Percentiles rank a stretch among this genome's conserved stretches.
Evolutionary conservation across 37 sponge, comb jelly and placozoan species (phyloP).

Genomic region (Theonella swinhoei): DNA sequence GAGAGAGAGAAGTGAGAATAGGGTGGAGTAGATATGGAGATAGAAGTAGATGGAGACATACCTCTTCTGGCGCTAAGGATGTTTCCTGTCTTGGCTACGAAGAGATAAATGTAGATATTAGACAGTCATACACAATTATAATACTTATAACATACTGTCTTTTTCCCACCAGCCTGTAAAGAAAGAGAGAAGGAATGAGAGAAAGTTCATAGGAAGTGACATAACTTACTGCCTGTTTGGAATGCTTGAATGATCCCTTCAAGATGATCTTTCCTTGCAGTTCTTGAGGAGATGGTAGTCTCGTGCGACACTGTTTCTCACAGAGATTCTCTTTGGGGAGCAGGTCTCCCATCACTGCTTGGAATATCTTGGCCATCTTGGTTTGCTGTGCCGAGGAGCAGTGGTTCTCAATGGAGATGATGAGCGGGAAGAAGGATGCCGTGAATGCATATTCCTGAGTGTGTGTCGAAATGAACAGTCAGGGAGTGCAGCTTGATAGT

Average conservation of each 20-base stretch:
- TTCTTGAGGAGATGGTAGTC: slow-evolving; percentile 71
- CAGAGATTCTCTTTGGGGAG: slow-evolving; percentile 58
- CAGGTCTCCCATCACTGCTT: slow-evolving; percentile 29
- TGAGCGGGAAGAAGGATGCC: slow-evolving; percentile 66
- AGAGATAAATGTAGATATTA: too few relatives aligned
- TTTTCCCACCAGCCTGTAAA: neutral
- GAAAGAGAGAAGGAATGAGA: too few relatives aligned
- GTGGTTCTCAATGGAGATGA: slow-evolving; percentile 89
- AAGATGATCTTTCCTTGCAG: slow-evolving; percentile 78
- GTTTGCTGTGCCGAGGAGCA: slow-evolving; percentile 53
- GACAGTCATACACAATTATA: neutral
- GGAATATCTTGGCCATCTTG: slow-evolving; percentile 65
- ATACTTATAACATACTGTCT: neutral
- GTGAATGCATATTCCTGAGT: slow-evolving; percentile 78
- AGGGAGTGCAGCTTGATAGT: too few relatives aligned
- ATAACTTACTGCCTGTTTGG: neutral
- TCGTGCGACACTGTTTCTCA: slow-evolving; percentile 38
- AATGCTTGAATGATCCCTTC: slow-evolving; percentile 57
- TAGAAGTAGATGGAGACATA: neutral
- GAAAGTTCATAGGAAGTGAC: too few relatives aligned
- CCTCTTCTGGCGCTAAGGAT: neutral
- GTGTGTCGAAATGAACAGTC: too few relatives aligned
- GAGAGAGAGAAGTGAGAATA: neutral
- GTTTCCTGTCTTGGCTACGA: neutral
- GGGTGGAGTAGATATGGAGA: neutral